These are phyloP conservation scores for Orchestes rusci DNA, from an alignment of 2,888 invertebrate species.

Conservation along the genomic window DNA sequence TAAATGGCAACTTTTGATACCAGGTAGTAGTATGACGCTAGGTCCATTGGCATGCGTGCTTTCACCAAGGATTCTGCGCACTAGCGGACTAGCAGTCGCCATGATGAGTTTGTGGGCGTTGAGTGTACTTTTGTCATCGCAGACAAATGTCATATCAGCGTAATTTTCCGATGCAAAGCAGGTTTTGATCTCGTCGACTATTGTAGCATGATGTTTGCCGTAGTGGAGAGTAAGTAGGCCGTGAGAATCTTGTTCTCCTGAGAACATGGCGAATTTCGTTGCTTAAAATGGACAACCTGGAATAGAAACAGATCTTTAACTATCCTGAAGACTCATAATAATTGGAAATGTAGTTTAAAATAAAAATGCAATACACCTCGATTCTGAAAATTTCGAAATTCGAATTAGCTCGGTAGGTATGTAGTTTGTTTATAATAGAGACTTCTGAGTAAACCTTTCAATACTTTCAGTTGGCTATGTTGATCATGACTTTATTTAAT, in stretches of 20 bases:
- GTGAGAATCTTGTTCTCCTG: slow-evolving; percentile 50
- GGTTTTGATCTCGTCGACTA: slow-evolving; percentile 83
- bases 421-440: too few relatives aligned
- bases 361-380: too few relatives aligned
- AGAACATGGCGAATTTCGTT: slow-evolving; percentile 49
- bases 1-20: slow-evolving; percentile 72
- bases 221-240: slow-evolving; percentile 85
- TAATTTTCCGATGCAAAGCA: slow-evolving; percentile 82
- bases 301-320: slow-evolving; percentile 17
- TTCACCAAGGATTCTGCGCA: slow-evolving; percentile 69
- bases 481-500: too few relatives aligned
- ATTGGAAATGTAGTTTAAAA: too few relatives aligned
- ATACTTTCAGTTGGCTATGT: too few relatives aligned
- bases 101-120: slow-evolving; percentile 79
- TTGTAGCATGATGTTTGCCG: slow-evolving; percentile 89
- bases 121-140: slow-evolving; percentile 75
- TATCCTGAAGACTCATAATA: background rate
- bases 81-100: slow-evolving; percentile 80
- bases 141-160: slow-evolving; percentile 79
- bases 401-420: too few relatives aligned
- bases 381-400: too few relatives aligned
- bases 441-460: too few relatives aligned
- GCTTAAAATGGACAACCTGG: slow-evolving; percentile 36
- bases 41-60: slow-evolving; percentile 62
- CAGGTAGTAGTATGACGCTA: slow-evolving; percentile 77